Percentiles rank a stretch among this genome's conserved stretches.
phyloP scores from a whole-genome alignment of 2,888 invertebrate species.

The Stenchaetothrips biformis region DNA sequence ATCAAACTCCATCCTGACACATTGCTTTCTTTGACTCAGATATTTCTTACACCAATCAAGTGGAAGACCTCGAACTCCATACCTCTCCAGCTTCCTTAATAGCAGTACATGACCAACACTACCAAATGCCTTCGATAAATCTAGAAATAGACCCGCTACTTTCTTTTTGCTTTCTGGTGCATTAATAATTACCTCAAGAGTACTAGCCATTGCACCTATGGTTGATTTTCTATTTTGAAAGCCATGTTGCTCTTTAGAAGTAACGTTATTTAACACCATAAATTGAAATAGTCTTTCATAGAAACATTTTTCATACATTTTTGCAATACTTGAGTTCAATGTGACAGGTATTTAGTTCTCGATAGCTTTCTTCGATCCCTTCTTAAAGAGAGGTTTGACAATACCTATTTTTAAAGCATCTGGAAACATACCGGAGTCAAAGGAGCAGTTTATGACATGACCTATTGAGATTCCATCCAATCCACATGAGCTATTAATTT shows the following conservation, averaged over 20 bases:
- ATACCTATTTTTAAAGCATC: too few species aligned
- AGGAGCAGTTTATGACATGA: too few species aligned
- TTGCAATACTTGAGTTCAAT: too few species aligned
- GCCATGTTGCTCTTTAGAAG: constrained; percentile 28
- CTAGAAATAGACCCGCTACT: constrained; percentile 28
- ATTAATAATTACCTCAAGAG: constrained; percentile 14
- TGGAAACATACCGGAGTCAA: too few species aligned
- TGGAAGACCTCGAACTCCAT: constrained; percentile 32
- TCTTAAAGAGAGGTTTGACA: too few species aligned
- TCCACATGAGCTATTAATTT: too few species aligned
- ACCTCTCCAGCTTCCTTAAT: constrained; percentile 25
- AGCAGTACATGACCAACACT: constrained; percentile 29
- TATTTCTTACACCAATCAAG: constrained; percentile 33
- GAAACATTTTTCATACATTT: too few species aligned
- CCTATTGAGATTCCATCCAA: too few species aligned
- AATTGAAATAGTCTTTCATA: constrained; percentile 25
- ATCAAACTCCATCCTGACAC: constrained; percentile 30
- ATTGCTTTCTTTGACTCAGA: constrained; percentile 32
- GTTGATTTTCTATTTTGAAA: not conserved
- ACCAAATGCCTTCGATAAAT: constrained; percentile 31
- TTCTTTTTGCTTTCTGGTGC: constrained; percentile 16
- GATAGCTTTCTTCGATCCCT: too few species aligned
- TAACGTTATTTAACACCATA: constrained; percentile 11
- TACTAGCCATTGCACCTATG: constrained; percentile 27
- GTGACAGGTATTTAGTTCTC: too few species aligned